phyloP scores from a whole-genome alignment of 2,888 invertebrate genomes.

The Eupithecia tripunctaria region DNA sequence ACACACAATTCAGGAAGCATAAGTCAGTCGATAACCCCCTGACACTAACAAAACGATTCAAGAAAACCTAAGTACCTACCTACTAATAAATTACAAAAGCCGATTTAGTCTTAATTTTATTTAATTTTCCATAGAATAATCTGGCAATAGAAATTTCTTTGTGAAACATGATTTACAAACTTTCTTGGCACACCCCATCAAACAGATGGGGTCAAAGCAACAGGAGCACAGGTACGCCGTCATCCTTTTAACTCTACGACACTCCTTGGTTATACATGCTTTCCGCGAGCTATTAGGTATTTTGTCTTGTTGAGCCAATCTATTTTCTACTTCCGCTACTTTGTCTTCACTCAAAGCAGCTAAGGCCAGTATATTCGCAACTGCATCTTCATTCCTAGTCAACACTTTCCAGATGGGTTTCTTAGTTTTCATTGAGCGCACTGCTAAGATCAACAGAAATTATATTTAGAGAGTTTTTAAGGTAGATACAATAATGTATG shows the following conservation, averaged over 20 bases:
- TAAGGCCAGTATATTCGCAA: not conserved
- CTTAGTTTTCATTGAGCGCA: slow-evolving; percentile 1
- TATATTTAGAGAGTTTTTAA: not conserved
- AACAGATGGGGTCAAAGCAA: slow-evolving; percentile 10
- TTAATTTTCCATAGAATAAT: not conserved
- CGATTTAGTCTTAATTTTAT: not conserved
- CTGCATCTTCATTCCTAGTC: not conserved
- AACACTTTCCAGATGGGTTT: not conserved
- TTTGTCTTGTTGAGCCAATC: slow-evolving; percentile 3
- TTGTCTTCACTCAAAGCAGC: slow-evolving; percentile 3
- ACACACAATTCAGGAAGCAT: not conserved
- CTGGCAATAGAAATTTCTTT: slow-evolving; percentile 7
- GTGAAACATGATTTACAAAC: slow-evolving; percentile 13
- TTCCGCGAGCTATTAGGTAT: not conserved
- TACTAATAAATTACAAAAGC: not conserved
- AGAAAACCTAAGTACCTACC: not conserved
- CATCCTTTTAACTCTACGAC: slow-evolving; percentile 7
- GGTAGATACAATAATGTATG: not conserved
- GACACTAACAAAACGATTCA: not conserved
- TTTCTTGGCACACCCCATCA: slow-evolving; percentile 9
- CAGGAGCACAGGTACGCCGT: slow-evolving; percentile 6
- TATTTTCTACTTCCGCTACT: slow-evolving; percentile 6
- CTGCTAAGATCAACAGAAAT: not conserved
- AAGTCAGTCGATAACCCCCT: not conserved
- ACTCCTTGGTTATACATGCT: not conserved